Conservation (phyloP, 64 coral and sea anemone species). For the Pocillopora damicornis region DNA sequence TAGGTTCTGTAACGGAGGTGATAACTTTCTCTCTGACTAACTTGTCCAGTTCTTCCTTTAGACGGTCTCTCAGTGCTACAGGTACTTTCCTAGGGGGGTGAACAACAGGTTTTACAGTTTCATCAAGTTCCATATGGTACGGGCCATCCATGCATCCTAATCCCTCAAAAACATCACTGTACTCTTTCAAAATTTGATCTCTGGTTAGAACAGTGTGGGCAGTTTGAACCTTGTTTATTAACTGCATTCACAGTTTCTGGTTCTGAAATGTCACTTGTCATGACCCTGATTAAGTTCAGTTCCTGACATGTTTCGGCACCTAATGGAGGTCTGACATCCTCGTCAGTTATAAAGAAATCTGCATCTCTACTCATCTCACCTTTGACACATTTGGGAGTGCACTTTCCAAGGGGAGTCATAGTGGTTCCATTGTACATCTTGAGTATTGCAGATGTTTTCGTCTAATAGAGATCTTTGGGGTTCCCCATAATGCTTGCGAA, state of each 20-base stretch:
- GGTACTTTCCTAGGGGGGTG: slow-evolving; percentile 49
- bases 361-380: background rate
- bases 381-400: background rate
- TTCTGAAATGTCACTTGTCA: background rate
- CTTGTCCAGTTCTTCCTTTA: slow-evolving; percentile 37
- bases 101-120: slow-evolving; percentile 23
- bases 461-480: slow-evolving; percentile 9
- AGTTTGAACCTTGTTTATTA: background rate
- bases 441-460: slow-evolving; percentile 21
- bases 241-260: background rate
- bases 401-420: slow-evolving; percentile 26
- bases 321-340: background rate
- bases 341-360: background rate
- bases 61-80: slow-evolving; percentile 31
- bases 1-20: background rate
- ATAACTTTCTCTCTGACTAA: slow-evolving; percentile 5
- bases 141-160: slow-evolving; percentile 10
- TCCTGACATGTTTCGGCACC: slow-evolving; percentile 15
- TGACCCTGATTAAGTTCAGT: slow-evolving; percentile 11
- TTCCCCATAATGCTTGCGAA: slow-evolving; percentile 2
- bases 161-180: slow-evolving; percentile 42
- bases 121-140: slow-evolving; percentile 39
- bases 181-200: slow-evolving; percentile 32
- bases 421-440: slow-evolving; percentile 18
- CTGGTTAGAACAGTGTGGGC: background rate